Conservation (phyloP, 2,113 vertebrate species). For the Varanus salvator region DNA sequence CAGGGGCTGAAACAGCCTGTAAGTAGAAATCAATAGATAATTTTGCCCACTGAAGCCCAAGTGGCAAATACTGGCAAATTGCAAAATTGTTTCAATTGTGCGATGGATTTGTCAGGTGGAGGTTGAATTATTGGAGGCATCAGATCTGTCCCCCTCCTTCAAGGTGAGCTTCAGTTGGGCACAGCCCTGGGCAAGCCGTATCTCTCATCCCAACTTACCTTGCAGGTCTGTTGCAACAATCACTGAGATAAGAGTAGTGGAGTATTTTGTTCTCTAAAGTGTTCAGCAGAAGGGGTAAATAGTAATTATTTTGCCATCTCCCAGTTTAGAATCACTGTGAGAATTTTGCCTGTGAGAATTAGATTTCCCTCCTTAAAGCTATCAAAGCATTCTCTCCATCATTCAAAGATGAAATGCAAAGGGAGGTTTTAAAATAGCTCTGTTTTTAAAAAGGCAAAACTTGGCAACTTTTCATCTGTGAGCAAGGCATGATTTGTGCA, state of each 20-base stretch:
- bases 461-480: neutral
- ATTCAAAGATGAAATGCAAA: neutral
- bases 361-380: neutral
- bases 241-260: neutral
- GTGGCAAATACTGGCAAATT: no score
- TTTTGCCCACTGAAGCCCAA: neutral
- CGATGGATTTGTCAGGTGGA: no score
- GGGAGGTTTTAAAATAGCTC: neutral
- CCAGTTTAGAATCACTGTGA: neutral
- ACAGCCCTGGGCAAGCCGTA: neutral
- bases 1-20: neutral
- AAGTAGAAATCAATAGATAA: neutral
- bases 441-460: neutral
- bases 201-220: neutral
- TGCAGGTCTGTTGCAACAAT: neutral
- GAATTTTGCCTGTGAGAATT: neutral
- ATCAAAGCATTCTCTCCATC: neutral
- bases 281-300: conserved; percentile 13
- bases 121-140: no score
- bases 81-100: no score
- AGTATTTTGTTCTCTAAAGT: conserved; percentile 7
- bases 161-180: neutral
- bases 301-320: conserved; percentile 23
- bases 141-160: neutral
- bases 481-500: neutral